phyloP scores from a whole-genome alignment of 2,797 vertebrate species.

The Oreochromis mossambicus region DNA sequence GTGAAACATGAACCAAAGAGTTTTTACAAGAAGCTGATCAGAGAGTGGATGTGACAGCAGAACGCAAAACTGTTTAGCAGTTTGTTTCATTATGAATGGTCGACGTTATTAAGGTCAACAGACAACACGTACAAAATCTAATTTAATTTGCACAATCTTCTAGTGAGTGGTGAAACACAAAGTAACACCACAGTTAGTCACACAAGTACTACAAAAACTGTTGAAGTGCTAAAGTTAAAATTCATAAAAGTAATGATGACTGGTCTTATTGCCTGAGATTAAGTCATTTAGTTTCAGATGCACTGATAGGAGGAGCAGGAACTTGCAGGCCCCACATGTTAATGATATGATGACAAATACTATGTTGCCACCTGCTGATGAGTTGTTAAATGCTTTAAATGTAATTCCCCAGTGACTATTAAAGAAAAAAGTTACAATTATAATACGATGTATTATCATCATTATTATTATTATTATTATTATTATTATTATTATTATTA shows the following conservation, averaged over 20 bases:
- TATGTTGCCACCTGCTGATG: not conserved
- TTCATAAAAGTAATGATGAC: not conserved
- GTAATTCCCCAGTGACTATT: not conserved
- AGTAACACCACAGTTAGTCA: not conserved
- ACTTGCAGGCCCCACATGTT: not conserved
- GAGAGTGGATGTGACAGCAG: not conserved
- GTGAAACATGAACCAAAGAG: not conserved
- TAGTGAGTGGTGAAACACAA: not conserved
- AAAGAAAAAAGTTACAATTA: not conserved
- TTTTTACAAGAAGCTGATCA: not conserved
- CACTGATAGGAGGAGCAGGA: not conserved
- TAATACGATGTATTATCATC: fast-evolving
- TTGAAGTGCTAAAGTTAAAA: not conserved
- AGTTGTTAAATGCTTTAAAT: not conserved
- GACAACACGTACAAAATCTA: fast-evolving
- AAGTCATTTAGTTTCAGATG: not conserved
- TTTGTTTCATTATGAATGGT: not conserved
- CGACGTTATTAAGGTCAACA: not conserved
- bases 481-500: not conserved
- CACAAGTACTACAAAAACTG: not conserved
- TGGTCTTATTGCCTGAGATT: not conserved
- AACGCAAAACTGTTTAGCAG: not conserved
- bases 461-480: fast-evolving
- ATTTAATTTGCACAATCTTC: not conserved
- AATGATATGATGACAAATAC: not conserved